A percentile compares a stretch with the other conserved stretches of the same genome.
Evolutionary conservation across 2,113 vertebrate genomes (phyloP).

Genomic region (Scolopax mira): DNA sequence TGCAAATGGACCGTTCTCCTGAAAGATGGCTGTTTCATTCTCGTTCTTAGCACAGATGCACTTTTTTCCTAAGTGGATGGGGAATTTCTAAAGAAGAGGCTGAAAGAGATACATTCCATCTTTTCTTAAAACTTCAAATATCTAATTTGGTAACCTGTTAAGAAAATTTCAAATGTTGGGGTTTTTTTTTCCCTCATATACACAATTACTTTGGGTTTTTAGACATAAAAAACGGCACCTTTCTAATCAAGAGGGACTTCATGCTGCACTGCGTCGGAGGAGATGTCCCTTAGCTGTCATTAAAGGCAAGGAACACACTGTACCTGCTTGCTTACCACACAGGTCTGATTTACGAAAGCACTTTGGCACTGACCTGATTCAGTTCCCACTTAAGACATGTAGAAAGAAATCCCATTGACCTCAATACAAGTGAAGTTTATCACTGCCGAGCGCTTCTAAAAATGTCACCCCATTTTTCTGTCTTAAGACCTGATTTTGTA

Average conservation of each 20-base stretch:
- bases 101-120: not conserved
- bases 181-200: not conserved
- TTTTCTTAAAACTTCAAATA: not conserved
- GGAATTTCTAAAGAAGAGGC: not conserved
- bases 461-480: not conserved
- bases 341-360: constrained; percentile 40
- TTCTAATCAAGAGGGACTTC: not conserved
- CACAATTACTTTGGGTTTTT: not conserved
- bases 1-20: not conserved
- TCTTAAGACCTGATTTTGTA: not conserved
- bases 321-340: not conserved
- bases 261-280: not conserved
- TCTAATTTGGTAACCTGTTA: not conserved
- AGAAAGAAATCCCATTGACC: constrained; percentile 49
- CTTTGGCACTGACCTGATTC: constrained; percentile 31
- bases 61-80: not conserved
- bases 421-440: not conserved
- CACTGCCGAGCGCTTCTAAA: not conserved
- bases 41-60: not conserved
- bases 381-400: not conserved
- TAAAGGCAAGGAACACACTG: not conserved
- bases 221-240: not conserved
- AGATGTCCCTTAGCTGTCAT: not conserved
- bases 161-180: not conserved
- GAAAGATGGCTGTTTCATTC: not conserved